Percentiles rank a stretch among this genome's conserved stretches.
These are phyloP conservation scores for Syngnathoides biaculeatus DNA, from an alignment of 2,113 vertebrate genomes.

Conservation along the genomic window DNA sequence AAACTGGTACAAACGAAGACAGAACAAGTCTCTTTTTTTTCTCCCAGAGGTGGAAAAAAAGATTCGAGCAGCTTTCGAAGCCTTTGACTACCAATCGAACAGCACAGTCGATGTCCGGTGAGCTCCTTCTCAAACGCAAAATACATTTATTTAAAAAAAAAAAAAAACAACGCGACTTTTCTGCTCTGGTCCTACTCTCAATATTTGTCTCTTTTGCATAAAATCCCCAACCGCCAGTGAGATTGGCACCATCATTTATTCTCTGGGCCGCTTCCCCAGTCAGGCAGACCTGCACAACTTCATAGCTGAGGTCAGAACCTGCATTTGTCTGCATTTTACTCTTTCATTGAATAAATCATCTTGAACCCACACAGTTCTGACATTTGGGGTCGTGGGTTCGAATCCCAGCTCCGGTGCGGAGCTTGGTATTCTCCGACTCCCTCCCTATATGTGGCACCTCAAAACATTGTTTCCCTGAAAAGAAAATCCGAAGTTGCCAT, in stretches of 20 bases:
- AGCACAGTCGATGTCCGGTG: constrained; percentile 90
- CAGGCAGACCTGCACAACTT: constrained; percentile 85
- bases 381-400: background rate
- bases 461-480: no score
- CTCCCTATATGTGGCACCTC: no score
- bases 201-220: no score
- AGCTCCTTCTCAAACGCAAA: constrained; percentile 22
- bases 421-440: no score
- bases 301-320: constrained; percentile 73
- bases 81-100: constrained; percentile 84
- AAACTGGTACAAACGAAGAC: background rate
- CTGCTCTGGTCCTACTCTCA: no score
- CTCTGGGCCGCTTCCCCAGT: constrained; percentile 85
- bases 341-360: no score
- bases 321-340: background rate
- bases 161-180: no score
- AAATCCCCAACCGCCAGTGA: constrained; percentile 79
- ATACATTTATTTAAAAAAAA: background rate
- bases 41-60: constrained; percentile 76
- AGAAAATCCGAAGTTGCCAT: no score
- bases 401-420: background rate
- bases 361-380: no score
- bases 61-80: constrained; percentile 83
- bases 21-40: background rate
- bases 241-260: constrained; percentile 84